Evolutionary conservation across 2,888 invertebrate species (phyloP), one percentile per base, ranked within the genome.

Genomic region (Drosophila picticornis): DNA sequence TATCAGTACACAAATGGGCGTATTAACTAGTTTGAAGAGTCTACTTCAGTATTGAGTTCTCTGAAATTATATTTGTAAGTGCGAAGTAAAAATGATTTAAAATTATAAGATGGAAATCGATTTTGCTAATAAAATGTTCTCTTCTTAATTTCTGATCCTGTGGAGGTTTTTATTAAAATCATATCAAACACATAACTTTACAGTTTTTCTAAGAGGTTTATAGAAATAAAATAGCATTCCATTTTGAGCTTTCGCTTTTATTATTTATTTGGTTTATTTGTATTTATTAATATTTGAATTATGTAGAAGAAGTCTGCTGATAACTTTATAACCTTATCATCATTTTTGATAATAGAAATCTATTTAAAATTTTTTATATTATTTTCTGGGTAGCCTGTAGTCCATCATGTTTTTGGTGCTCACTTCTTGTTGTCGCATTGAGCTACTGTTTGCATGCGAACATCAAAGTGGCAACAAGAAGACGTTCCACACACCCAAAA

Each of bases 361-460:
- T 9, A 38, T 29, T 36, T 38, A 1, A 31, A 16, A 29, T 16
- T n/a, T 13, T 5, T 50, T 38, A 19, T 9, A 0, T 16, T 5
- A 22, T 7, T 43, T 46, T 34, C 38, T 55, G 50, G 53, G 72
- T 80, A 80, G 56, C 10, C 2, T 10, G 2, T 11, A 53, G 65
- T 65, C 19, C 16, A 65, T 60, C 68, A 79, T 1, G 29, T 55
- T 29, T 2, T 13, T 22, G 16, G 19, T n/a, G 27, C 11, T 34
- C 59, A 65, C 62, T 80, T 79, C 72, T 63, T 40, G 25, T 31
- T 69, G 80, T 75, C 72, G 53, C 65, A 69, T 63, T 46, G 59
- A 60, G 72, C 68, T 58, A 40, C 62, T 69, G 78, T 76, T 79
- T 79, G 80, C 78, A 80, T 80, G 78, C 76, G 72, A 80, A 79